Evolutionary conservation across 2,113 vertebrate species (phyloP), one percentile per base, ranked within the genome.

Genomic region (Clarias macrocephalus): DNA sequence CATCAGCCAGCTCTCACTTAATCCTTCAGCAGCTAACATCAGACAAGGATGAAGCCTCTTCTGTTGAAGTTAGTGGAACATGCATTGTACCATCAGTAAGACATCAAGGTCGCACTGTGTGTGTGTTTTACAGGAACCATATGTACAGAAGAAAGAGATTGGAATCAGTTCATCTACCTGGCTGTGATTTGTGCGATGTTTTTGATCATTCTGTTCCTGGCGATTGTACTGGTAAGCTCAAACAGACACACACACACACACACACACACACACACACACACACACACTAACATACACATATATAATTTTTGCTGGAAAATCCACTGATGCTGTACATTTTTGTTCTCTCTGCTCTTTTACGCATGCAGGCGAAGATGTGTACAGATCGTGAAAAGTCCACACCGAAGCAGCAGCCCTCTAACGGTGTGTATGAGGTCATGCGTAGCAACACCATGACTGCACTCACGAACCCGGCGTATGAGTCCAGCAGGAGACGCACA

Each of bases 391-490:
- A 21, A 56, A 13, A 72, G 0, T 15, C 63, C 42, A 63, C 9
- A 12, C 3, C 30, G 9, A 37, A 54, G 42, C 3, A 6, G 23
- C 0, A n/a, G 15, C 3, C 37, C 0, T 84, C 63, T 48, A 90
- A 93, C 0, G 79, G 56, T 13, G 89, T 92, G 62, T 94, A 94
- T 87, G 93, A 94, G 91, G 63, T 72, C 5, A 94, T 94, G 93
- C 90, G 23, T 2, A 81, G 60, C 0, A 15, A 79, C 13, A 1
- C 48, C 13, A 0, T 0, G 0, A 0, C 0, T 21, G 5, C n/a
- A 18, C 66, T 79, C 12, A n/a, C 54, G 25, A 88, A 88, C 72
- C 84, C 80, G 1, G 70, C n/a, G 19, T 88, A 88, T 18, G 59
- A 86, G 54, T 83, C 68, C 37, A 57, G 28, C 42, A 60, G 11